Conservation (phyloP, 1,140 invertebrate genomes). For the Meloidogyne exigua region DNA sequence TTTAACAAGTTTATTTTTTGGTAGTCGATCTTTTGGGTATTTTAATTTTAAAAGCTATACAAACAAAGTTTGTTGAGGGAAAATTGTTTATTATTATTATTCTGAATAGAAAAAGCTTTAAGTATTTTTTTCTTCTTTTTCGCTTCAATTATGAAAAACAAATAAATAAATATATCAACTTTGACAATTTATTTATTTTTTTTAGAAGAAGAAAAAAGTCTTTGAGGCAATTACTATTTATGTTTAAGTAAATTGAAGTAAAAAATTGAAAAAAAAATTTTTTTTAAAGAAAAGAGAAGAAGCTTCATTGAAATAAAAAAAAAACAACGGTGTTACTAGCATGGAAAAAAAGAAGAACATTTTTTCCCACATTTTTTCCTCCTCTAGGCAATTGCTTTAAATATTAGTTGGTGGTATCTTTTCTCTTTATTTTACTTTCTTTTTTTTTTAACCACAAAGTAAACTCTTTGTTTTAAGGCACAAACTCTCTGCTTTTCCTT, state of each 20-base stretch:
- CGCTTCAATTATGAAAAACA: conserved; percentile 1
- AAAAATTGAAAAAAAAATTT: not conserved
- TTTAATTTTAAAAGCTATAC: not conserved
- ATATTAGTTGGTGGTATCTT: too few relatives aligned
- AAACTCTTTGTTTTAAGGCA: not conserved
- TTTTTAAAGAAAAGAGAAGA: not conserved
- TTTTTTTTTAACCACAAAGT: not conserved
- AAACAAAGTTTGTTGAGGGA: too few relatives aligned
- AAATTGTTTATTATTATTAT: too few relatives aligned
- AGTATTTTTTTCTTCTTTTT: not conserved
- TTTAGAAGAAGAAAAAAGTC: too few relatives aligned
- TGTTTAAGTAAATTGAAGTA: not conserved
- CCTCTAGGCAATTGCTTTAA: not conserved
- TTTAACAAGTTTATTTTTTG: too few relatives aligned
- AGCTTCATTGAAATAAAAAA: not conserved
- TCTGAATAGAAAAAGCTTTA: too few relatives aligned
- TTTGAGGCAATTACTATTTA: not conserved
- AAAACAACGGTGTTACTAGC: not conserved
- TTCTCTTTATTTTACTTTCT: not conserved
- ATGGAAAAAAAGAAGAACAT: not conserved
- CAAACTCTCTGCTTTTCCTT: not conserved
- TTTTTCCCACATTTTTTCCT: not conserved
- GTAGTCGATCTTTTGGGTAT: conserved; percentile 1
- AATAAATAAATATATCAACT: not conserved
- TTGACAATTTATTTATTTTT: not conserved